Percentiles rank a stretch among this genome's conserved stretches.
phyloP scores from a whole-genome alignment of 2,888 invertebrate genomes.

The Crematogaster levior region DNA sequence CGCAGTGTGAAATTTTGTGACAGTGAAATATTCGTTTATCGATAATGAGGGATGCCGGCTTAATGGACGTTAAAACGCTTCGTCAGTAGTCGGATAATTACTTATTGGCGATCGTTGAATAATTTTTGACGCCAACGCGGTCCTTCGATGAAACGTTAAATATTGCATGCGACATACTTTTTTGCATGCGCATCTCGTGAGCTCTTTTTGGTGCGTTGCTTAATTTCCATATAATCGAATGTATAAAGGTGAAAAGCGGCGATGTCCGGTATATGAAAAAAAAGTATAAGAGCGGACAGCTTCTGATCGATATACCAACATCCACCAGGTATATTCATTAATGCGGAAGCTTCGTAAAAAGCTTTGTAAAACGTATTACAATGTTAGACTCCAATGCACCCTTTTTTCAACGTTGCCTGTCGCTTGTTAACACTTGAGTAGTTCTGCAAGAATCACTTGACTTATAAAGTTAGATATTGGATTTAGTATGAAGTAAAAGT shows the following conservation, averaged over 20 bases:
- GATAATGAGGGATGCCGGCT: slow-evolving; percentile 12
- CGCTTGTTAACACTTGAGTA: slow-evolving; percentile 39
- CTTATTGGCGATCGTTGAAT: not conserved
- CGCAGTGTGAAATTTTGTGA: not conserved
- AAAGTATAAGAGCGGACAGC: not conserved
- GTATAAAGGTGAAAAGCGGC: not conserved
- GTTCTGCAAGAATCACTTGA: slow-evolving; percentile 39
- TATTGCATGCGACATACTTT: slow-evolving; percentile 14
- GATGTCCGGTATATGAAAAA: not conserved
- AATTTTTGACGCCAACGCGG: slow-evolving; percentile 6
- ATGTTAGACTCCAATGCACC: slow-evolving; percentile 19
- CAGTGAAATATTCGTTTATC: slow-evolving; percentile 15
- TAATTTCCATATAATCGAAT: slow-evolving; percentile 35
- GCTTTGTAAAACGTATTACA: slow-evolving; percentile 30
- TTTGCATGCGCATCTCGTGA: not conserved
- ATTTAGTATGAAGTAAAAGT: slow-evolving; percentile 1
- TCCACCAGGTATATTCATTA: slow-evolving; percentile 47
- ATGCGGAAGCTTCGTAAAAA: slow-evolving; percentile 40
- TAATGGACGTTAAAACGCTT: slow-evolving; percentile 23
- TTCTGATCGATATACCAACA: slow-evolving; percentile 28
- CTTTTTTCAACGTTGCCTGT: slow-evolving; percentile 30
- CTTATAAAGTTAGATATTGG: slow-evolving; percentile 39
- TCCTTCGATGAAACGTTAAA: slow-evolving; percentile 9
- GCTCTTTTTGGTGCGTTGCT: slow-evolving; percentile 6
- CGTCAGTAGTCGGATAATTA: slow-evolving; percentile 7